Base-by-base conservation (phyloP, 2,888 invertebrate genomes). In the Philhelius pedissequus region DNA sequence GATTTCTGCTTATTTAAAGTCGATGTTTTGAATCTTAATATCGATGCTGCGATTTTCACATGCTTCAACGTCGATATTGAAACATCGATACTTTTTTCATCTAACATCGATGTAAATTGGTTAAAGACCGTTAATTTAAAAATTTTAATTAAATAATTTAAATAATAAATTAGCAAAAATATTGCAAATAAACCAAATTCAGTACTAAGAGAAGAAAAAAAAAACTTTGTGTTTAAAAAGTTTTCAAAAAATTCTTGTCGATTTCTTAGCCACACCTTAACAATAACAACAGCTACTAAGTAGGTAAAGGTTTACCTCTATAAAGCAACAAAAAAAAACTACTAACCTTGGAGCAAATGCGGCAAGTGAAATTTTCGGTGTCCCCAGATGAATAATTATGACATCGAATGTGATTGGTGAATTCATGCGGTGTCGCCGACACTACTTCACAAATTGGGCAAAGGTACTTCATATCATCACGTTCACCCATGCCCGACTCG, bases 371-470 rank as follows among this genome's bases (percentile, higher is more conserved):
- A 87, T 92, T 91, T 87, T 91, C 91, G 25, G 90, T 90, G 87
- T 91, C 91, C 71, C 92, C 92, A 58, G 92, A 91, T 87, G 93
- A 92, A 89, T 93, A 93, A 89, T 94, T 94, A 91, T 94, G 94
- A 87, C 93, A 93, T 74, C 95, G 93, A 81, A 95, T 94, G 90
- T 95, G 95, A 82, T 94, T 92, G 30, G 95, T 95, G 88, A 95
- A 94, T 75, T 95, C 94, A 89, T 94, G 94, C 86, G 94, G 94
- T 30, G 94, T 93, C 56, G 93, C 92, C 75, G 95, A 91, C 78
- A 93, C 93, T 30, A 92, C 92, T 70, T 94, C 93, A 90, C 95
- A 95, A 78, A 95, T 94, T 18, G 94, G 94, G 89, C 95, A 95
- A 54, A 93, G 90, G 89, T 93, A 94, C 82, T 92, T 90, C 89